Evolutionary conservation across 2,888 invertebrate genomes (phyloP).

Genomic region (Chirona hameri): DNA sequence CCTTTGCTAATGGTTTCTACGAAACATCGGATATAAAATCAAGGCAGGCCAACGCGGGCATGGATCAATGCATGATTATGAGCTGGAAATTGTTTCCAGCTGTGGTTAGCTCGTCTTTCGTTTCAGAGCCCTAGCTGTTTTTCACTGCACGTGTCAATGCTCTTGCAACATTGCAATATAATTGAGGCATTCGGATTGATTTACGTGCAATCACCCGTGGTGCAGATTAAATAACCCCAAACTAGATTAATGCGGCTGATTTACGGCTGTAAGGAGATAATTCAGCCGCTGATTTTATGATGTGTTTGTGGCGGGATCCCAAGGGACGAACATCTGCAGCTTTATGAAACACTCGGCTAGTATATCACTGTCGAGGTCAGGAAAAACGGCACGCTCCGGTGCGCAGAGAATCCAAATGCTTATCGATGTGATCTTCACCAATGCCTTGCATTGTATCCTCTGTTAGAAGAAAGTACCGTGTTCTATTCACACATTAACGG

Average conservation of each 20-base stretch:
- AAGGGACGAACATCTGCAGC: not conserved
- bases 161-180: not conserved
- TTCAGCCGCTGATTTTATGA: not conserved
- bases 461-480: too few relatives aligned
- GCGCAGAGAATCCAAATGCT: too few relatives aligned
- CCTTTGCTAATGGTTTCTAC: not conserved
- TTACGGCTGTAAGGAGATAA: not conserved
- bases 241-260: not conserved
- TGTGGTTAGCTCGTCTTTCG: not conserved
- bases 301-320: not conserved
- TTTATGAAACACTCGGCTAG: not conserved
- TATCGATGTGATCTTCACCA: too few relatives aligned
- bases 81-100: not conserved
- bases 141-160: not conserved
- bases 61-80: too few relatives aligned
- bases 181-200: constrained; percentile 7
- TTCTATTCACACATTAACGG: too few relatives aligned
- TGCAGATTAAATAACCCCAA: not conserved
- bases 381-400: not conserved
- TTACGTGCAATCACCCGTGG: not conserved
- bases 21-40: not conserved
- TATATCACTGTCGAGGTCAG: not conserved
- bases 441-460: too few relatives aligned
- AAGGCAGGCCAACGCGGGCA: too few relatives aligned
- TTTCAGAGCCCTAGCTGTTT: not conserved